Conservation (phyloP, 2,797 vertebrate genomes). For the Anisognathus igniventris region DNA sequence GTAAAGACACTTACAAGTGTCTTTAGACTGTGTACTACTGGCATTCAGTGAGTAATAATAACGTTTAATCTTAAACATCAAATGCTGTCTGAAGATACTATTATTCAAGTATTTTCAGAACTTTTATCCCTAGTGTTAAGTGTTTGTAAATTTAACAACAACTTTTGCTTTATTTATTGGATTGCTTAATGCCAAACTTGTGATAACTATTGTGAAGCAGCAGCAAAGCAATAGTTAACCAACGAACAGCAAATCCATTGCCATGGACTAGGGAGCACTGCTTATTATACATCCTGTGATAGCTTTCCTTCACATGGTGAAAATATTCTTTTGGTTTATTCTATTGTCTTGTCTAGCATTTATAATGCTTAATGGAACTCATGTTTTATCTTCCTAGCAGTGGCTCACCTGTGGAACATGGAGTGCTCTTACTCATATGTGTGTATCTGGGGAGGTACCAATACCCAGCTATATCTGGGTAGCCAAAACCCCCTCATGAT, state of each 20-base stretch:
- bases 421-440: accelerated
- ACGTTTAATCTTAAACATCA: not conserved
- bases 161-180: not conserved
- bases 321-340: not conserved
- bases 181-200: not conserved
- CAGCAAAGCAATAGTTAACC: not conserved
- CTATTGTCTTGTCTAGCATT: not conserved
- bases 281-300: not conserved
- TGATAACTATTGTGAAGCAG: not conserved
- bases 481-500: not conserved
- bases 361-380: not conserved
- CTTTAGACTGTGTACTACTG: accelerated
- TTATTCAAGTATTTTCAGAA: not conserved
- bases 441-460: not conserved
- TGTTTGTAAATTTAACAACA: not conserved
- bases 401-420: not conserved
- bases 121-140: not conserved
- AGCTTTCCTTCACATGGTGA: not conserved
- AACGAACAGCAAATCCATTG: not conserved
- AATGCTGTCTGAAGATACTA: not conserved
- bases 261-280: accelerated
- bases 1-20: not conserved
- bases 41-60: not conserved
- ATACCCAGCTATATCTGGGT: not conserved
- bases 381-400: not conserved